Evolutionary conservation across 2,797 vertebrate species (phyloP).

Genomic region (Poeciliopsis turneri): DNA sequence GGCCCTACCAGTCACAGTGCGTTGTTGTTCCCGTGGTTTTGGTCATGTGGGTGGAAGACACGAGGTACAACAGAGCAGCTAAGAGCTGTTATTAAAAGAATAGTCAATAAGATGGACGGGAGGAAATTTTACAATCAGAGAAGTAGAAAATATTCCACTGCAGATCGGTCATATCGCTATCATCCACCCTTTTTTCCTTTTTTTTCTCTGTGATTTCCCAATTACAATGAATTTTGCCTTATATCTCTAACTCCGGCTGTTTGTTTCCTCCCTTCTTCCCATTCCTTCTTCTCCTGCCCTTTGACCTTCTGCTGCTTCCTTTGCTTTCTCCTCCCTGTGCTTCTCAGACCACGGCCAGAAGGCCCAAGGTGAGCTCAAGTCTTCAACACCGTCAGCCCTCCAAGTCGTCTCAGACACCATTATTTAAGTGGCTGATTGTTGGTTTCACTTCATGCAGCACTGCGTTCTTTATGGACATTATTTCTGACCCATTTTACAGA

Average conservation of each 20-base stretch:
- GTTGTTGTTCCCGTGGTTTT: constrained; percentile 11
- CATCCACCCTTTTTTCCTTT: constrained; percentile 35
- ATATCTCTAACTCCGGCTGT: constrained; percentile 69
- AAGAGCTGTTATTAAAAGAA: neutral
- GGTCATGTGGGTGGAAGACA: constrained; percentile 24
- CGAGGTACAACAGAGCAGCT: constrained; percentile 6
- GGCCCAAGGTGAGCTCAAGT: constrained; percentile 90
- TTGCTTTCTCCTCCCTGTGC: constrained; percentile 28
- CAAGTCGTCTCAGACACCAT: neutral
- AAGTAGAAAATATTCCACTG: neutral
- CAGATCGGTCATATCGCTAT: neutral
- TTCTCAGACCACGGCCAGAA: constrained; percentile 89
- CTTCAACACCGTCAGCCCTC: constrained; percentile 31
- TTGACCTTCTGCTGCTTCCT: neutral
- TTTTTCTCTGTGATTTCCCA: constrained; percentile 37
- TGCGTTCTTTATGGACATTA: neutral
- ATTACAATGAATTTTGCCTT: constrained; percentile 45
- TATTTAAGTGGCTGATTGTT: constrained; percentile 3
- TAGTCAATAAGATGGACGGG: neutral
- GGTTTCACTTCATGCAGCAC: neutral
- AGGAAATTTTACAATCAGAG: neutral
- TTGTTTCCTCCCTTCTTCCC: constrained; percentile 65
- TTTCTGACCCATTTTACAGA: neutral
- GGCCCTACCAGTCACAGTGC: constrained; percentile 59
- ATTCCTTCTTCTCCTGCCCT: constrained; percentile 23